Evolutionary conservation across 2,113 vertebrate species (phyloP).

Genomic region (Romanogobio albipinnatus): DNA sequence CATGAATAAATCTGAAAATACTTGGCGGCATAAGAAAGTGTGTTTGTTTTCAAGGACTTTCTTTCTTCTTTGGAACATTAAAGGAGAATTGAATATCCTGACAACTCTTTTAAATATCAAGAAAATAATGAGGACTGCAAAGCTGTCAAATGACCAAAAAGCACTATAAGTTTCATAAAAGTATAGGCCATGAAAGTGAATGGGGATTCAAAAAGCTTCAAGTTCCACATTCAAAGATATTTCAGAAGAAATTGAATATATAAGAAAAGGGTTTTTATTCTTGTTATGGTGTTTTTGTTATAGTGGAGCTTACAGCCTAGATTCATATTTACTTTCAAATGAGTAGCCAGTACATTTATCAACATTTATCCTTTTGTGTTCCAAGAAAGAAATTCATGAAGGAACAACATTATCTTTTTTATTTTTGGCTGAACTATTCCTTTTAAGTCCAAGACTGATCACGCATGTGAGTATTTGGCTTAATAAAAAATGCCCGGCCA

Average conservation of each 20-base stretch:
- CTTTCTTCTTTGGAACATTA: neutral
- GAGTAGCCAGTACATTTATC: neutral
- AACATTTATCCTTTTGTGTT: neutral
- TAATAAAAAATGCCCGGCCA: slow-evolving; percentile 29
- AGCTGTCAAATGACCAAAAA: slow-evolving; percentile 1
- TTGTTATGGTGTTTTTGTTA: neutral
- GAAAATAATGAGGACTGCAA: neutral
- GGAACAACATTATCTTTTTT: neutral
- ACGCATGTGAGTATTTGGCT: neutral
- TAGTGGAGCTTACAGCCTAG: neutral
- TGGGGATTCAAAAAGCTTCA: neutral
- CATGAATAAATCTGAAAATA: too few species aligned
- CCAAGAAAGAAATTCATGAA: neutral
- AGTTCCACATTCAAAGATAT: neutral
- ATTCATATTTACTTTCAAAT: slow-evolving; percentile 2
- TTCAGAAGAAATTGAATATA: neutral
- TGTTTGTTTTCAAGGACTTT: neutral
- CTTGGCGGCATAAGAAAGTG: neutral
- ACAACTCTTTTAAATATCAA: neutral
- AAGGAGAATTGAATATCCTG: neutral
- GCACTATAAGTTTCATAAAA: neutral
- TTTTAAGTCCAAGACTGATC: slow-evolving; percentile 5
- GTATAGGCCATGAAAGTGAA: too few species aligned
- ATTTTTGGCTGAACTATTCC: neutral
- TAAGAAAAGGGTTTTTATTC: neutral